Evolutionary conservation across 37 sponge, comb jelly and placozoan genomes (phyloP).

Genomic region (Cladorhizidae sp.): DNA sequence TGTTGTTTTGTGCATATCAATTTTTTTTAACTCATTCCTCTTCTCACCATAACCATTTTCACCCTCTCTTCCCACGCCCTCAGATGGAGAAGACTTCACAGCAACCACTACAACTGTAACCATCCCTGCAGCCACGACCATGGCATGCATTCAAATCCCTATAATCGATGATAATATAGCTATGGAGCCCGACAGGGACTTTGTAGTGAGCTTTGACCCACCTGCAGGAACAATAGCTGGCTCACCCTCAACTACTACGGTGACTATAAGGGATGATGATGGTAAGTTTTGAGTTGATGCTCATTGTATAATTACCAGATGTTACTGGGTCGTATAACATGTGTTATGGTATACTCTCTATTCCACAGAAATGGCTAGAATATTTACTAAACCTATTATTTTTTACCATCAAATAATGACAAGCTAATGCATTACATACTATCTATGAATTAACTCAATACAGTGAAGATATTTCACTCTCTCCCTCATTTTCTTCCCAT

Average conservation of each 20-base stretch:
- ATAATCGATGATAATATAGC: constrained; percentile 14
- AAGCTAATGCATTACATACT: too few species aligned
- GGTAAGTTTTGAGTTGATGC: constrained; percentile 4
- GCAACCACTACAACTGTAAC: constrained; percentile 5
- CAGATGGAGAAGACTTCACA: constrained; percentile 21
- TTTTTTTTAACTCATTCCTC: not conserved
- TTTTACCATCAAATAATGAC: too few species aligned
- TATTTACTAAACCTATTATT: too few species aligned
- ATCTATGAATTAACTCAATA: too few species aligned
- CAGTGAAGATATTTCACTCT: too few species aligned
- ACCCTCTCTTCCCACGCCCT: not conserved
- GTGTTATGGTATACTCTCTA: too few species aligned
- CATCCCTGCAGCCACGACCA: not conserved
- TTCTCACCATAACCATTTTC: not conserved
- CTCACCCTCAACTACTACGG: not conserved
- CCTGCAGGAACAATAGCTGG: not conserved
- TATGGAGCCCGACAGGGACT: constrained; percentile 17
- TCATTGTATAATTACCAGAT: not conserved
- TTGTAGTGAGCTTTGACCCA: not conserved
- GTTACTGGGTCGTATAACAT: too few species aligned
- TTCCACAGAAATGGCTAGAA: too few species aligned
- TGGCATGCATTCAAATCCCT: not conserved
- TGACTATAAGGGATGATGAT: constrained; percentile 27
- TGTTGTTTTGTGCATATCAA: too few species aligned
- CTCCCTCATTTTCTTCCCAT: not conserved